Conservation (phyloP, 2,888 invertebrate genomes). For the Pheosia gnoma region DNA sequence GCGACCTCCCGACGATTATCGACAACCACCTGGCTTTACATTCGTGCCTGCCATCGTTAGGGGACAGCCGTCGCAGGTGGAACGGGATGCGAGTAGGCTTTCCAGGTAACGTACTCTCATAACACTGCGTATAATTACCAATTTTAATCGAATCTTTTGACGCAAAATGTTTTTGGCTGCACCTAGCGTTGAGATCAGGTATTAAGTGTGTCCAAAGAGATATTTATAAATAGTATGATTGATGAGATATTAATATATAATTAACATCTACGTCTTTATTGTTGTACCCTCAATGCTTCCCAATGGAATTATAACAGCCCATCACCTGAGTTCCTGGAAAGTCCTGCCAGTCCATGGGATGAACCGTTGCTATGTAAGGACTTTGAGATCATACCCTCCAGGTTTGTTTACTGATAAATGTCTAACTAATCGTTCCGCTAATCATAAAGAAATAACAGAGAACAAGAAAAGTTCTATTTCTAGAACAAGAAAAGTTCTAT, state of each 20-base stretch:
- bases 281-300: conserved; percentile 35
- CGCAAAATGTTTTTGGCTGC: too few species aligned
- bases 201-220: too few species aligned
- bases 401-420: conserved; percentile 44
- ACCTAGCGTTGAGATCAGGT: too few species aligned
- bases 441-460: too few species aligned
- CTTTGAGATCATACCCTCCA: conserved; percentile 54
- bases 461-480: too few species aligned
- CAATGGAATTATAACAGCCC: conserved; percentile 60
- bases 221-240: too few species aligned
- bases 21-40: conserved; percentile 85
- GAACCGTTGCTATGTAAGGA: conserved; percentile 74
- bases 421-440: too few species aligned
- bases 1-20: conserved; percentile 82
- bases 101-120: conserved; percentile 59
- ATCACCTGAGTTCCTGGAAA: conserved; percentile 82
- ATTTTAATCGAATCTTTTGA: too few species aligned
- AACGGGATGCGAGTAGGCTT: conserved; percentile 70
- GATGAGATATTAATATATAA: too few species aligned
- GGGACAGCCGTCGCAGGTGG: conserved; percentile 67
- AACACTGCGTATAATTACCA: not conserved
- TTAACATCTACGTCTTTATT: not conserved
- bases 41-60: conserved; percentile 81
- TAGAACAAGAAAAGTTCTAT: too few species aligned
- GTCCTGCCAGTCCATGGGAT: conserved; percentile 84